Evolutionary conservation across 2,113 vertebrate genomes (phyloP), one percentile per base, ranked within the genome.

Genomic region (Andinoacara biseriatus): DNA sequence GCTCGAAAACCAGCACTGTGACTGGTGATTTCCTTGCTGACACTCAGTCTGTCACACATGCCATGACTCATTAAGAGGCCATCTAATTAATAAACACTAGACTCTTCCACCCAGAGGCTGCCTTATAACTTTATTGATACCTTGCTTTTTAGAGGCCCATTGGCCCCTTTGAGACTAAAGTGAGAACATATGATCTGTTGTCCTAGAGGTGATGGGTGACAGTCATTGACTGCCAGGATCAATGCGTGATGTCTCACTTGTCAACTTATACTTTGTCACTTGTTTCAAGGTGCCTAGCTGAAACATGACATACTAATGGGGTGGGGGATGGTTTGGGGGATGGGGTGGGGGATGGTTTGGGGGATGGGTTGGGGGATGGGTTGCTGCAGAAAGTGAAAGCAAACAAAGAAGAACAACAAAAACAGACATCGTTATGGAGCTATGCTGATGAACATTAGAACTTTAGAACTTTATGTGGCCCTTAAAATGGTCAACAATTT

Each of bases 71-170:
- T 87, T 89, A 79, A 86, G 87, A 74, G 31, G 65, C 56, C n/a
- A 15, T 80, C 31, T 84, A 81, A 91, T 91, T 82, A 85, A 93
- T 93, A 86, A 92, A 33, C 6, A 11, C 75, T 78, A 65, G 84
- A 82, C 78, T 77, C 84, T 72, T 81, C 88, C 82, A 81, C 85
- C 83, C 74, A 67, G 52, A 74, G 76, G 80, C 43, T 15, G 74
- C 74, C 76, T 80, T 80, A 56, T 74, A 59, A 76, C 85, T 87
- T 84, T 87, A 94, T 92, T 90, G 87, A 92, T 82, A 76, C 84
- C 22, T 29, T 80, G 80, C 82, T 77, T 82, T 92, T 88, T 74
- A 78, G 84, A 83, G 78, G 54, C 67, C 40, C 72, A 58, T 54
- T 56, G n/a, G 54, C 43, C 67, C 81, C 79, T 69, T 81, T 81